A percentile compares a stretch with the other conserved stretches of the same genome.
Conservation (phyloP, 2,797 vertebrate species). For the Pseudochirops corinnae region DNA sequence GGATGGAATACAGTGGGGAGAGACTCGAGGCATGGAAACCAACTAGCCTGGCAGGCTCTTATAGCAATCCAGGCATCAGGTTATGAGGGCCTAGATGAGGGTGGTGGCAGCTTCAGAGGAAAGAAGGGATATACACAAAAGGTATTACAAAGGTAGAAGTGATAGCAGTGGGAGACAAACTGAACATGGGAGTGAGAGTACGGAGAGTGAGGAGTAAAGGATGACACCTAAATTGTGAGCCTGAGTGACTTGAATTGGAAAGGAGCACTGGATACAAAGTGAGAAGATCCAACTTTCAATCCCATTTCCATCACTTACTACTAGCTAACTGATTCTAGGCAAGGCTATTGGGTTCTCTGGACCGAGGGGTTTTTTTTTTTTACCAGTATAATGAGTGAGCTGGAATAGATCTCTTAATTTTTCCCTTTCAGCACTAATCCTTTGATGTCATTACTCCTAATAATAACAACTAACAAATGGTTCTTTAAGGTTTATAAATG, state of each 20-base stretch:
- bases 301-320: neutral
- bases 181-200: too few species aligned
- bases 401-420: neutral
- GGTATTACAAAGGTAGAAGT: neutral
- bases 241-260: neutral
- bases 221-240: neutral
- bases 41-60: neutral
- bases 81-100: neutral
- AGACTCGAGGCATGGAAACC: neutral
- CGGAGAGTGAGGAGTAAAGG: too few species aligned
- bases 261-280: neutral
- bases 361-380: neutral
- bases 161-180: neutral
- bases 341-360: neutral
- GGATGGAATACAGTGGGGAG: neutral
- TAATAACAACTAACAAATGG: neutral
- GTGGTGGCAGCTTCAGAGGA: neutral
- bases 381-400: neutral
- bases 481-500: neutral
- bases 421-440: neutral
- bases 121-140: neutral
- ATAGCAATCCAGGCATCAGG: neutral
- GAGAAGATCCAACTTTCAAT: neutral
- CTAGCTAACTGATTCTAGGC: neutral
- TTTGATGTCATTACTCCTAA: neutral